Conservation (phyloP, 1,140 invertebrate genomes). For the Meloidogyne exigua region DNA sequence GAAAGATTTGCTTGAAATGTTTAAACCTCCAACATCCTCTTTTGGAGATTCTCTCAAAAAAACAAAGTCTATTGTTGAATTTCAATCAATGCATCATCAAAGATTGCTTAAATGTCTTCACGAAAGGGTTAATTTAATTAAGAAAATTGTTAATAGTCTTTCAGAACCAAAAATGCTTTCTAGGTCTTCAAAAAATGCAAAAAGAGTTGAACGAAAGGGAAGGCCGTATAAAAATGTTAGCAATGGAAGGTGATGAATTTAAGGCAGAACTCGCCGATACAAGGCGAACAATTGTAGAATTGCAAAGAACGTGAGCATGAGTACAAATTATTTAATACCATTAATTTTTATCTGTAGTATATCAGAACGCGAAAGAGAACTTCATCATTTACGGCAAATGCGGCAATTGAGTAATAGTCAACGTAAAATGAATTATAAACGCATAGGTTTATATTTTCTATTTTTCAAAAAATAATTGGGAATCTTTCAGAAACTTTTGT, state of each 20-base stretch:
- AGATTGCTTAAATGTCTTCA: constrained; percentile 1
- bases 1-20: not conserved
- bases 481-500: not conserved
- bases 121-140: not conserved
- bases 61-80: not conserved
- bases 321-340: not conserved
- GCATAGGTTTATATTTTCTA: not conserved
- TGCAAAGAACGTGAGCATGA: not conserved
- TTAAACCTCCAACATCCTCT: not conserved
- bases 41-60: not conserved
- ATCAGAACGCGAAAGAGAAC: not conserved
- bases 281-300: not conserved
- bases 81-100: not conserved
- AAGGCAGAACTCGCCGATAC: not conserved
- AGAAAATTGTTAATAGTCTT: not conserved
- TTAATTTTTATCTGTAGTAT: not conserved
- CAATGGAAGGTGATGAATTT: not conserved
- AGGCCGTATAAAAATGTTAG: not conserved
- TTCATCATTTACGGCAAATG: not conserved
- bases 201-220: not conserved
- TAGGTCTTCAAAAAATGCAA: not conserved
- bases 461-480: too few relatives aligned
- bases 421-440: not conserved
- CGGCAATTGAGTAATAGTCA: not conserved
- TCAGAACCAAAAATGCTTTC: not conserved